A percentile compares a stretch with the other conserved stretches of the same genome.
These are phyloP conservation scores for Lithophane socia DNA, from an alignment of 2,888 invertebrate genomes.

Conservation along the genomic window DNA sequence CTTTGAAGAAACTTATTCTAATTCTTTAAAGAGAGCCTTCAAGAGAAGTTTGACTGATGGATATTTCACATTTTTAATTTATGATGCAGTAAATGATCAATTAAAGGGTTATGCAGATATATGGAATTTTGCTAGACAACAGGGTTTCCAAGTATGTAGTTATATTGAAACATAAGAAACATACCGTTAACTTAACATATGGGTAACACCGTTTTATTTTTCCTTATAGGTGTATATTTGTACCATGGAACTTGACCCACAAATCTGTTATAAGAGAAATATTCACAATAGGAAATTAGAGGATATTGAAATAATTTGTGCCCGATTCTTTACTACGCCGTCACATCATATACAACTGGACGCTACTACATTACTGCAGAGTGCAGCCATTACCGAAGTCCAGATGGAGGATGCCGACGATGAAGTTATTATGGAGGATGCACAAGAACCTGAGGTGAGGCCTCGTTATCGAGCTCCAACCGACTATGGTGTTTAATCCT, in stretches of 20 bases:
- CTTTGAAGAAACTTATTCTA: constrained; percentile 95
- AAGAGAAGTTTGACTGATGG: constrained; percentile 97
- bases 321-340: constrained; percentile 95
- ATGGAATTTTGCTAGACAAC: constrained; percentile 96
- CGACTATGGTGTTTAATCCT: constrained; percentile 49
- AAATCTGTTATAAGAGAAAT: constrained; percentile 95
- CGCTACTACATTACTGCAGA: constrained; percentile 95
- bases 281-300: constrained; percentile 94
- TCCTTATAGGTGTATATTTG: constrained; percentile 95
- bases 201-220: constrained; percentile 23
- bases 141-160: constrained; percentile 94
- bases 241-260: constrained; percentile 95
- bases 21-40: constrained; percentile 96
- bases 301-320: constrained; percentile 94
- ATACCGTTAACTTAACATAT: neutral
- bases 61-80: constrained; percentile 97
- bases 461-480: constrained; percentile 56
- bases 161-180: constrained; percentile 20
- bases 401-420: constrained; percentile 94
- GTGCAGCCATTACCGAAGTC: constrained; percentile 95
- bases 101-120: constrained; percentile 96
- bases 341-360: constrained; percentile 95
- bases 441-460: constrained; percentile 88
- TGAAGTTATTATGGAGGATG: constrained; percentile 83
- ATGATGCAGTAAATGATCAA: constrained; percentile 97